Conservation (phyloP, 2,113 vertebrate species). For the Malurus elegans region DNA sequence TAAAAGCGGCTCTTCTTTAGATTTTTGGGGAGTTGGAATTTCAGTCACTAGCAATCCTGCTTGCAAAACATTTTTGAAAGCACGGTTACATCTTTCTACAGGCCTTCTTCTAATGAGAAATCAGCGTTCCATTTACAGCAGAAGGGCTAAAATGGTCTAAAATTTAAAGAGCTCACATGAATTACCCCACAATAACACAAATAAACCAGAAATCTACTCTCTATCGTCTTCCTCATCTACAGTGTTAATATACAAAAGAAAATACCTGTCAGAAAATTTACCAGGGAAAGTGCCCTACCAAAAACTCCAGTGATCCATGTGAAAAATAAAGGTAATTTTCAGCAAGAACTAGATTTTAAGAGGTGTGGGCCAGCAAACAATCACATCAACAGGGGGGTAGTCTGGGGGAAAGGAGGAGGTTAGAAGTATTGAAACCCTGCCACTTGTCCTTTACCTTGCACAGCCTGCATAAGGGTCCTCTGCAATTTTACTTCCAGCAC, state of each 20-base stretch:
- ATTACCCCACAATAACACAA: neutral
- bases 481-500: neutral
- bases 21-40: neutral
- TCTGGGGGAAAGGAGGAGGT: neutral
- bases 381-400: neutral
- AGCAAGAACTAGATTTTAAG: neutral
- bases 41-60: neutral
- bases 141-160: neutral
- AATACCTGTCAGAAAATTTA: neutral
- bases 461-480: neutral
- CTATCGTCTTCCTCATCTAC: neutral
- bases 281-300: neutral
- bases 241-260: neutral
- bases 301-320: neutral
- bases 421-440: neutral
- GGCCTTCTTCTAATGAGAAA: slow-evolving; percentile 5
- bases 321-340: neutral
- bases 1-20: neutral
- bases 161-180: neutral
- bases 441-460: neutral
- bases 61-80: neutral
- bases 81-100: neutral
- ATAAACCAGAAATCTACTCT: neutral
- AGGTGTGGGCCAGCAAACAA: neutral
- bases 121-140: neutral